phyloP scores from a whole-genome alignment of 1,140 invertebrate species.

The Polyergus mexicanus region DNA sequence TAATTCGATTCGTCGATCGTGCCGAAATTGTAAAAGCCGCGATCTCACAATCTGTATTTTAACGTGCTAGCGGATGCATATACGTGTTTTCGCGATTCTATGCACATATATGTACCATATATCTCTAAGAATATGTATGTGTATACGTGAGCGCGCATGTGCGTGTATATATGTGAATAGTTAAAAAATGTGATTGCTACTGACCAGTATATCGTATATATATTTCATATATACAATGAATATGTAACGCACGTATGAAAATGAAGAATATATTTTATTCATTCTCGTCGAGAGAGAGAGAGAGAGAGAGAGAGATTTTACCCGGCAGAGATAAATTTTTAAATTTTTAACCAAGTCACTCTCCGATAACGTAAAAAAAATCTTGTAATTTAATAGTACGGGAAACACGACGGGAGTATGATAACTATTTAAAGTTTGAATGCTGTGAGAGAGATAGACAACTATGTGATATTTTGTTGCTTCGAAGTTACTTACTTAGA shows the following conservation, averaged over 20 bases:
- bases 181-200: conserved; percentile 25
- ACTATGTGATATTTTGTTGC: conserved; percentile 40
- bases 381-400: background rate
- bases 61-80: conserved; percentile 10
- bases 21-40: conserved; percentile 21
- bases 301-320: background rate
- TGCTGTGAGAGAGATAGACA: conserved; percentile 1
- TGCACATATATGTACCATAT: background rate
- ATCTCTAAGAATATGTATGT: too few relatives aligned
- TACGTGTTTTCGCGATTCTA: background rate
- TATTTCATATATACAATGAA: conserved; percentile 13
- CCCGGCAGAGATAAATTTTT: background rate
- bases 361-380: background rate
- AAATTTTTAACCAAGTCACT: background rate
- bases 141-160: too few relatives aligned
- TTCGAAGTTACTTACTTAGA: conserved; percentile 41
- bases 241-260: background rate
- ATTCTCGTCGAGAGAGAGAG: background rate
- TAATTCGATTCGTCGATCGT: conserved; percentile 47
- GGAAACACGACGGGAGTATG: background rate
- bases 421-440: conserved; percentile 51
- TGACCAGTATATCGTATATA: conserved; percentile 14
- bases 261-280: conserved; percentile 27
- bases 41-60: conserved; percentile 43
- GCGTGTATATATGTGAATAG: background rate